phyloP scores from a whole-genome alignment of 2,888 invertebrate species.

The Meta bourneti region DNA sequence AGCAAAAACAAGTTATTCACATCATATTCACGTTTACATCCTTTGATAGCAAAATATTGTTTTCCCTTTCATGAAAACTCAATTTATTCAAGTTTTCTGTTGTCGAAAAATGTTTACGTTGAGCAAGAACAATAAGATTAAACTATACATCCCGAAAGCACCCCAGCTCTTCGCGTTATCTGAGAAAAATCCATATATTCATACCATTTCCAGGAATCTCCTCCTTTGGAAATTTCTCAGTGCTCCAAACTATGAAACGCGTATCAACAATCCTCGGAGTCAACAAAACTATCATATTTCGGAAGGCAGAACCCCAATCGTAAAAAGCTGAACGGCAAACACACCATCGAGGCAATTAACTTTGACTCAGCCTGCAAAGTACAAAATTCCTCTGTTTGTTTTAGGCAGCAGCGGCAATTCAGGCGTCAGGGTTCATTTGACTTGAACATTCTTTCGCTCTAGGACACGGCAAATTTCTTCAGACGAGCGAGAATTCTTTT shows the following conservation, averaged over 20 bases:
- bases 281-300: background rate
- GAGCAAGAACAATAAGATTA: background rate
- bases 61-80: background rate
- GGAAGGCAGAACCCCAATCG: background rate
- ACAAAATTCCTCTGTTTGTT: conserved; percentile 12
- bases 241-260: background rate
- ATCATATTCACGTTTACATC: too few species aligned
- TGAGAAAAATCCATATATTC: too few species aligned
- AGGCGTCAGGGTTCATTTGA: conserved; percentile 27
- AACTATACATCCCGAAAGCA: background rate
- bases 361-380: background rate
- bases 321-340: background rate
- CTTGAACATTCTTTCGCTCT: conserved; percentile 37
- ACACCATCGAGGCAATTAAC: background rate
- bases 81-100: background rate
- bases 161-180: background rate
- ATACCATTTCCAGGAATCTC: background rate
- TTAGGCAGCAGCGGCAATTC: background rate
- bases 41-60: background rate
- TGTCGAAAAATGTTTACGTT: background rate
- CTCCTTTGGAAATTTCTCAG: background rate
- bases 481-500: conserved; percentile 25
- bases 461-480: conserved; percentile 32
- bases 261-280: background rate
- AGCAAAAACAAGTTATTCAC: too few species aligned